Base-by-base conservation (phyloP, 1,140 invertebrate genomes). In the Caenorhabditis briggsae region DNA sequence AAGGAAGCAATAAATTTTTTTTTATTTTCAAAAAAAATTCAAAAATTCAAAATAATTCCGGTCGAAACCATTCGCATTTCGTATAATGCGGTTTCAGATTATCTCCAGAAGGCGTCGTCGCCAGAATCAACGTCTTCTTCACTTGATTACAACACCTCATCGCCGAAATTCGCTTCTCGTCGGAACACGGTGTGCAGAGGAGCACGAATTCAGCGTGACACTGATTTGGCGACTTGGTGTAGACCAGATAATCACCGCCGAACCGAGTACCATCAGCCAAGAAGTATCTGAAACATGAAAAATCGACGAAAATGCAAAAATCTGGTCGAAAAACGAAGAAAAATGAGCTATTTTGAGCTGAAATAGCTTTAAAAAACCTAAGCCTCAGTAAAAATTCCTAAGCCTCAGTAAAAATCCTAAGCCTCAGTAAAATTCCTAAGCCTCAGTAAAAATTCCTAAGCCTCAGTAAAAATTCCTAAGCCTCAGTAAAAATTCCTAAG, bases 111-210 rank as follows among this genome's bases (percentile, higher is more conserved):
- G 70, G 50, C 2, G n/a, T 78, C n/a, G 70, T 78, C 46, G 70
- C 70, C 20, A 78, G 46, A 12, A 78, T 23, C 43, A 78, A 14
- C 9, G 46, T 53, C 70, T 78, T 78, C 23, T 78, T 78, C 46
- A 78, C 70, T 78, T 78, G 70, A 78, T 78, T 78, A 53, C 70
- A 78, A n/a, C 70, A 78, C 20, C 70, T 12, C 70, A 78, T 78
- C 46, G 70, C 70, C 9, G 70, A 50, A 50, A 78, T 78, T 50
- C 70, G 70, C 14, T 78, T 9, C 1, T 7, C 9, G 25, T 78
- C 70, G 6, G 70, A 20, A 46, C 20, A 23, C 70, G 70, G 70
- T 53, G 70, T 23, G 46, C 70, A 78, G n/a, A 78, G 43, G 46
- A 78, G 43, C 70, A 78, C 70, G 33, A 78, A 78, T 78, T 78